A percentile compares a stretch with the other conserved stretches of the same genome.
phyloP scores from a whole-genome alignment of 2,888 invertebrate species.

The Rhamnusium bicolor region DNA sequence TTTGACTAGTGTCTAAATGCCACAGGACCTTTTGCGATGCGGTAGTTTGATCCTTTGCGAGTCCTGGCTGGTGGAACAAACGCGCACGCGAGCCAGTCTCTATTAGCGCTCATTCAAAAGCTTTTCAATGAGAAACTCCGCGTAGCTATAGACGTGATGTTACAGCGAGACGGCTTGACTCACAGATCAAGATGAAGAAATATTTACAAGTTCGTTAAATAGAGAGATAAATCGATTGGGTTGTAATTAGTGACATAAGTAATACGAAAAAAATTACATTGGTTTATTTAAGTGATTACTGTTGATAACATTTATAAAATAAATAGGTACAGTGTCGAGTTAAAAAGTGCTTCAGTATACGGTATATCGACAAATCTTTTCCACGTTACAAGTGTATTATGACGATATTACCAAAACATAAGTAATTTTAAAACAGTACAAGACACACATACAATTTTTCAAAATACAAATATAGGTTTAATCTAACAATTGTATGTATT shows the following conservation, averaged over 20 bases:
- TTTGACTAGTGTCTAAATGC: slow-evolving; percentile 18
- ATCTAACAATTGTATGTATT: too few relatives aligned
- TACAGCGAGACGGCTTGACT: slow-evolving; percentile 5
- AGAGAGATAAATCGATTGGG: neutral
- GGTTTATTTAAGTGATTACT: neutral
- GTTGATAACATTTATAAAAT: neutral
- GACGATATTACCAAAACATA: too few relatives aligned
- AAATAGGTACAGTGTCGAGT: neutral
- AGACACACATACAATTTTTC: too few relatives aligned
- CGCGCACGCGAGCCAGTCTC: slow-evolving; percentile 11
- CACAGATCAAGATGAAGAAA: neutral
- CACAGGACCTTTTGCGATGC: slow-evolving; percentile 33
- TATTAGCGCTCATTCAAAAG: slow-evolving; percentile 19
- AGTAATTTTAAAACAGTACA: too few relatives aligned
- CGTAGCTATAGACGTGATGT: slow-evolving; percentile 5
- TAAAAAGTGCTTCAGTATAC: neutral
- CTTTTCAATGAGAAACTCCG: slow-evolving; percentile 1
- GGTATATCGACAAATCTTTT: too few relatives aligned
- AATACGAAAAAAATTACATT: neutral
- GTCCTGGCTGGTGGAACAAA: slow-evolving; percentile 9
- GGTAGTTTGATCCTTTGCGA: slow-evolving; percentile 7
- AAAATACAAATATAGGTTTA: too few relatives aligned
- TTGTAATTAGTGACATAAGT: neutral
- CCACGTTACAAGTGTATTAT: too few relatives aligned
- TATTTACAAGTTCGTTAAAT: neutral